A percentile compares a stretch with the other conserved stretches of the same genome.
Evolutionary conservation across 2,113 vertebrate genomes (phyloP).

Genomic region (Oncorhynchus mykiss): DNA sequence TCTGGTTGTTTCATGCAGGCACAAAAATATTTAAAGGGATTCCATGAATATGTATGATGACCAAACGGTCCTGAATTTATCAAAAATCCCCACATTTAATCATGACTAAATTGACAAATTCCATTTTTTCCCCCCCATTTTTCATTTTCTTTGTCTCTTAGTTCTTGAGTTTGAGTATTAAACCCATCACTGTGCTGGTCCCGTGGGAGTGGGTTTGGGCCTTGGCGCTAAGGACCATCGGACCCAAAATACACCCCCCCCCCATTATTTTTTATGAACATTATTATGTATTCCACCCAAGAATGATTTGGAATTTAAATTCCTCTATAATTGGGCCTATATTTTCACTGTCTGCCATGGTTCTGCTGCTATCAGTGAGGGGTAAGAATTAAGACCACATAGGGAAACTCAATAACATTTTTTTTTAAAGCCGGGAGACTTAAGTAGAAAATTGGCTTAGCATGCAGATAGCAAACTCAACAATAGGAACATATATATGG

Average conservation of each 20-base stretch:
- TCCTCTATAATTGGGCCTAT: conserved; percentile 72
- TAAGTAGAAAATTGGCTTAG: conserved; percentile 97
- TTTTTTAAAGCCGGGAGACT: conserved; percentile 78
- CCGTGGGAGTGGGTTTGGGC: not conserved
- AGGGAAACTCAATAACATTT: conserved; percentile 79
- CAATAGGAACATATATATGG: conserved; percentile 82
- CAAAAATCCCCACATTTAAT: not conserved
- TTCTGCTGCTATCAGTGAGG: conserved; percentile 63
- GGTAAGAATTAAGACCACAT: conserved; percentile 81
- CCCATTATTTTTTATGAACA: conserved; percentile 41
- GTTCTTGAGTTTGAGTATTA: conserved; percentile 22
- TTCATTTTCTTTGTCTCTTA: not conserved
- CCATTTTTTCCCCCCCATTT: not conserved
- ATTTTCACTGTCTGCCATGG: conserved; percentile 52
- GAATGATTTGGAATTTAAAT: conserved; percentile 68
- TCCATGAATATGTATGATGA: not conserved
- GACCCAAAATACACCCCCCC: conserved; percentile 31
- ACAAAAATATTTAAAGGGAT: not conserved
- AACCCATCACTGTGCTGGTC: not conserved
- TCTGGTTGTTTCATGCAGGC: not conserved
- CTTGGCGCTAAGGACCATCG: conserved; percentile 32
- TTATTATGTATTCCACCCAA: conserved; percentile 41
- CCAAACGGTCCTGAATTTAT: not conserved
- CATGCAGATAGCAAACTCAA: conserved; percentile 80
- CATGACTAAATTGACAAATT: not conserved